Evolutionary conservation across 2,797 vertebrate genomes (phyloP).

Genomic region (Hippocampus kuda): DNA sequence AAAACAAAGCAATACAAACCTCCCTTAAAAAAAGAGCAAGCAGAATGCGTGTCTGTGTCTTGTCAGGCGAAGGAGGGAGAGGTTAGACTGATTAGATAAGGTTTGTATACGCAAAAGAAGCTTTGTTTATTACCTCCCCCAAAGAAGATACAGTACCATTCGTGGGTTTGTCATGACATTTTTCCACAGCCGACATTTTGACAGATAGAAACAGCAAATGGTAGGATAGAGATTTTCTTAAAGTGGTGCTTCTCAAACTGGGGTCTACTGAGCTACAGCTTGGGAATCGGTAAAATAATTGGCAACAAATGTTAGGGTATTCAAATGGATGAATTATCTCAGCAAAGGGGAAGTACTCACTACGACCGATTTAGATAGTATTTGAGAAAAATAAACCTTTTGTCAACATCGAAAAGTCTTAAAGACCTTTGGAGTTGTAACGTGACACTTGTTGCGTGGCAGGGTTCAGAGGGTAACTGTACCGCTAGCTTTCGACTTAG

Average conservation of each 20-base stretch:
- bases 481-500: too few relatives aligned
- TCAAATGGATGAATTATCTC: too few relatives aligned
- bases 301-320: too few relatives aligned
- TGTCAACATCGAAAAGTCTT: too few relatives aligned
- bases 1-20: neutral
- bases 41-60: neutral
- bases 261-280: too few relatives aligned
- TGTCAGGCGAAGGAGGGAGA: neutral
- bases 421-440: too few relatives aligned
- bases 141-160: neutral
- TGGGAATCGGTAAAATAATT: too few relatives aligned
- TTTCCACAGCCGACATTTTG: neutral
- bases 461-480: too few relatives aligned
- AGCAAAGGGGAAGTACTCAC: too few relatives aligned
- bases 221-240: neutral
- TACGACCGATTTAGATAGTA: too few relatives aligned
- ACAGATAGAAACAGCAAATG: neutral
- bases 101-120: neutral
- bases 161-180: neutral
- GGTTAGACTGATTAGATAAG: neutral
- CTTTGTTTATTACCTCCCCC: constrained; percentile 1
- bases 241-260: neutral
- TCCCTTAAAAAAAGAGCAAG: neutral
- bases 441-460: too few relatives aligned
- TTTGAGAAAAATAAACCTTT: too few relatives aligned